Conservation (phyloP, 2,888 invertebrate genomes). For the Spisula solida region DNA sequence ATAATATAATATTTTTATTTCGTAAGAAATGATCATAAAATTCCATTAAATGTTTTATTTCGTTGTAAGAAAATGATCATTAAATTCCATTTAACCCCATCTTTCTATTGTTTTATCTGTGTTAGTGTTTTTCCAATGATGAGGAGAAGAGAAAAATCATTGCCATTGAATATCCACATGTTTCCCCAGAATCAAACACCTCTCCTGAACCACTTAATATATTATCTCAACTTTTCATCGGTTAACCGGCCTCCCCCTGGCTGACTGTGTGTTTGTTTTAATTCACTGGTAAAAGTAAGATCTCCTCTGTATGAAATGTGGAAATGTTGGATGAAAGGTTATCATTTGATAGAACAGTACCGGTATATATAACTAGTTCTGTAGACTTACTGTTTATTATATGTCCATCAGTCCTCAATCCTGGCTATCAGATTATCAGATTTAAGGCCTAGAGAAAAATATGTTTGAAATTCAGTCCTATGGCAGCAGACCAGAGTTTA, state of each 20-base stretch:
- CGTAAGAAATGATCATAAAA: not conserved
- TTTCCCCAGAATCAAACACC: not conserved
- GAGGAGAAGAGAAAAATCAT: not conserved
- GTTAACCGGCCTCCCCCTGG: not conserved
- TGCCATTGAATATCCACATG: slow-evolving; percentile 4
- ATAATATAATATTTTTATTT: not conserved
- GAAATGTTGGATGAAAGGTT: not conserved
- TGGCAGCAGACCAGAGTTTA: not conserved
- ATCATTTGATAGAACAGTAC: not conserved
- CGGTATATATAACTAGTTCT: not conserved
- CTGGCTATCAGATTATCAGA: not conserved
- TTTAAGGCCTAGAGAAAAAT: not conserved
- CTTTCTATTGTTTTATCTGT: not conserved
- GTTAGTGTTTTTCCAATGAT: not conserved
- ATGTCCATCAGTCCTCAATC: not conserved
- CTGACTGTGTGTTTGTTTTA: not conserved
- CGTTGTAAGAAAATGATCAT: too few relatives aligned
- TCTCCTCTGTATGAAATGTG: not conserved
- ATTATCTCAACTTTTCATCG: not conserved
- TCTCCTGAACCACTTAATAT: not conserved
- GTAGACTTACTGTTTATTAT: not conserved
- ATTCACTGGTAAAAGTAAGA: not conserved
- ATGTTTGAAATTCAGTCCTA: not conserved
- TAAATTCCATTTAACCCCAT: not conserved
- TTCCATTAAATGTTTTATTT: not conserved